Evolutionary conservation across 2,888 invertebrate species (phyloP).

Genomic region (Troilus luridus): DNA sequence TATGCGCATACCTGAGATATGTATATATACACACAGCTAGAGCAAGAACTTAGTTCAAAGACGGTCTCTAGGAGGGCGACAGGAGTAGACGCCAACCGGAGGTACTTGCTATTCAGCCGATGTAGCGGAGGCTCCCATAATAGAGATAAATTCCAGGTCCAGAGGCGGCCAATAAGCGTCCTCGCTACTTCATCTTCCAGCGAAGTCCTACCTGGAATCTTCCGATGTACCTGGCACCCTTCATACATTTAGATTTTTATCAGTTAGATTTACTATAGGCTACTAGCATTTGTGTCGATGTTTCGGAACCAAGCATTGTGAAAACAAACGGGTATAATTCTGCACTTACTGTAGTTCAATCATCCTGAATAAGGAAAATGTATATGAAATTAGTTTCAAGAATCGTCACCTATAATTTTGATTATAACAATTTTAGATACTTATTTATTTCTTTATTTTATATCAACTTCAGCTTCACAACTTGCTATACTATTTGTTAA

Average conservation of each 20-base stretch:
- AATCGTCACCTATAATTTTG: too few relatives aligned
- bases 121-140: neutral
- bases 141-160: slow-evolving; percentile 33
- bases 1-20: neutral
- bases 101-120: slow-evolving; percentile 24
- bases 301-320: neutral
- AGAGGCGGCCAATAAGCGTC: slow-evolving; percentile 12
- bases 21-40: neutral
- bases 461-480: too few relatives aligned
- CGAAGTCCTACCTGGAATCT: neutral
- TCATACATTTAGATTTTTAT: neutral
- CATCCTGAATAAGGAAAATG: too few relatives aligned
- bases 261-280: neutral
- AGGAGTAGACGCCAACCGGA: neutral
- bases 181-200: neutral
- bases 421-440: too few relatives aligned
- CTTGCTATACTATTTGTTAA: too few relatives aligned
- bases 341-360: neutral
- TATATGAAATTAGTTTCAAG: too few relatives aligned
- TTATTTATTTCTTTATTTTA: too few relatives aligned
- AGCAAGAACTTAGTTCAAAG: neutral
- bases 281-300: neutral
- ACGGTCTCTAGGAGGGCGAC: neutral
- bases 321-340: neutral
- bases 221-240: neutral